phyloP scores from a whole-genome alignment of 2,888 invertebrate species.

The Boloria selene region DNA sequence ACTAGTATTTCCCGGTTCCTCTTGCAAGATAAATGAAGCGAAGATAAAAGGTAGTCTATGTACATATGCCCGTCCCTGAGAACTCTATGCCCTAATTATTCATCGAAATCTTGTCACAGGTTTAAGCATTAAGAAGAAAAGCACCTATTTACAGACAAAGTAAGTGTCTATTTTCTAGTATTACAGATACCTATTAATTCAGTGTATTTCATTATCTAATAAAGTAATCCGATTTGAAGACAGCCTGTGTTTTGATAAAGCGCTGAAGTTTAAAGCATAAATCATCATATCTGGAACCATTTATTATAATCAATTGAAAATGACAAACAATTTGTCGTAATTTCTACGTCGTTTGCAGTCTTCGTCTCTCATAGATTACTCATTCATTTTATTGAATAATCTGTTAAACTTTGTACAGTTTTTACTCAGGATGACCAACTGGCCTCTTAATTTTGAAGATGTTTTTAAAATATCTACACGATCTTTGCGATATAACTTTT shows the following conservation, averaged over 20 bases:
- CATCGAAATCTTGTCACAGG: too few species aligned
- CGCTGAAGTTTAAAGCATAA: constrained; percentile 3
- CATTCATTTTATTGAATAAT: background rate
- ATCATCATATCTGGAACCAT: constrained; percentile 1
- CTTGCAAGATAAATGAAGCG: too few species aligned
- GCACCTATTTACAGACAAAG: too few species aligned
- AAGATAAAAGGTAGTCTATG: too few species aligned
- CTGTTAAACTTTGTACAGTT: background rate
- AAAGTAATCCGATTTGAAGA: too few species aligned
- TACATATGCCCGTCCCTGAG: too few species aligned
- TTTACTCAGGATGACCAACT: constrained; percentile 6
- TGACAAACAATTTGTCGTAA: constrained; percentile 19
- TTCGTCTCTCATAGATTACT: constrained; percentile 9
- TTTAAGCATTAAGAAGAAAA: too few species aligned
- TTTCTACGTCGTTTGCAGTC: constrained; percentile 25
- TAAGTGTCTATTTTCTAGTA: too few species aligned
- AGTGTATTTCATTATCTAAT: too few species aligned
- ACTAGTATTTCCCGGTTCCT: too few species aligned
- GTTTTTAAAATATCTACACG: constrained; percentile 27
- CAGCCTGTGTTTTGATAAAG: background rate
- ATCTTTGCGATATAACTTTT: constrained; percentile 24
- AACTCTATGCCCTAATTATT: too few species aligned
- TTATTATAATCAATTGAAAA: constrained; percentile 24
- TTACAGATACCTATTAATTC: too few species aligned
- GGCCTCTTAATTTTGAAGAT: constrained; percentile 28